Evolutionary conservation across 2,888 invertebrate genomes (phyloP).

Genomic region (Galerucella calmariensis): DNA sequence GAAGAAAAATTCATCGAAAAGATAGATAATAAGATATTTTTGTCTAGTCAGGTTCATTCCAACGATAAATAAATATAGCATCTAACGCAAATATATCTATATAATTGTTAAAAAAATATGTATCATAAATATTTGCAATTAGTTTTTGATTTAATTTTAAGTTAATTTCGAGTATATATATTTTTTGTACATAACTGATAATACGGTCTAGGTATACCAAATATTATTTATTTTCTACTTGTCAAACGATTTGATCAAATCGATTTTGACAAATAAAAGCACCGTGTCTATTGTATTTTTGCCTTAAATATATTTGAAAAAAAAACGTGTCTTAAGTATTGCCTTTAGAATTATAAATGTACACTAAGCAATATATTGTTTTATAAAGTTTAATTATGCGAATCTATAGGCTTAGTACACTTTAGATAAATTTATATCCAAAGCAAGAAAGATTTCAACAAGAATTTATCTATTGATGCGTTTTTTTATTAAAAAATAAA

Average conservation of each 20-base stretch:
- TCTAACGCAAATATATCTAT: conserved; percentile 43
- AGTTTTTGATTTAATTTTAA: conserved; percentile 23
- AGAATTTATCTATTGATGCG: not conserved
- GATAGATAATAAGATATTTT: conserved; percentile 39
- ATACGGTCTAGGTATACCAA: conserved; percentile 67
- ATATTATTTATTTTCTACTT: conserved; percentile 55
- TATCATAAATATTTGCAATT: conserved; percentile 50
- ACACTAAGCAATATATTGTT: conserved; percentile 56
- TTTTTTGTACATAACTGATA: conserved; percentile 60
- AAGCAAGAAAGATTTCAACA: conserved; percentile 19
- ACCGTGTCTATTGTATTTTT: conserved; percentile 46
- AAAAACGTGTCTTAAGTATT: conserved; percentile 50
- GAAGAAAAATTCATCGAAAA: not conserved
- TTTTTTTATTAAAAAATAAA: not conserved
- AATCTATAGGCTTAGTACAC: conserved; percentile 34
- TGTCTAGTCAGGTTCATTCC: conserved; percentile 62
- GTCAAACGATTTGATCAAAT: conserved; percentile 37
- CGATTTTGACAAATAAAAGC: conserved; percentile 31
- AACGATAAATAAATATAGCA: conserved; percentile 51
- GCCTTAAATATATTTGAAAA: conserved; percentile 41
- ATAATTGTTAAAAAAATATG: conserved; percentile 48
- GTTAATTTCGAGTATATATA: conserved; percentile 53
- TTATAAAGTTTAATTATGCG: conserved; percentile 34
- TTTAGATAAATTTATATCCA: conserved; percentile 25
- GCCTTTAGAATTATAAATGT: conserved; percentile 54